Base-by-base conservation (phyloP, 2,113 vertebrate species). In the Xenus cinereus region DNA sequence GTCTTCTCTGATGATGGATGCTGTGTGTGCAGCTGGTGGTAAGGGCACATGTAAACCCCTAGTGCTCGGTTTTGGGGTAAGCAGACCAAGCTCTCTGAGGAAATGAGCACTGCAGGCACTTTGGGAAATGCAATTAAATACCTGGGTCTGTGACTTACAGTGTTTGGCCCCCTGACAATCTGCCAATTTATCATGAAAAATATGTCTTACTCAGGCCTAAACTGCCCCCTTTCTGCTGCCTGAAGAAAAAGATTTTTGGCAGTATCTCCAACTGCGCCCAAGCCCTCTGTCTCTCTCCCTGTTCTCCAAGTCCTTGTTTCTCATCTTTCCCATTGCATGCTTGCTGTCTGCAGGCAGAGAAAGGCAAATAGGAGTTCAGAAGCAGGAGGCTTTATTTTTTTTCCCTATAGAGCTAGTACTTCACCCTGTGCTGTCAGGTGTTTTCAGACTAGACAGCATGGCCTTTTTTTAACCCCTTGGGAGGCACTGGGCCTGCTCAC, bases 161-260 rank as follows among this genome's bases (percentile, higher is more conserved):
- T 30, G 28, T 54, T 59, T 37, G 46, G 26, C 24, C 71, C 69
- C 39, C 26, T 35, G 59, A 57, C 9, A 10, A 30, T n/a, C 63
- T 76, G 23, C 51, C 72, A 76, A 0, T 7, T 43, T 51, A 51
- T 51, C 11, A 43, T 23, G 19, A 80, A 45, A n/a, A 13, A 28
- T 14, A 7, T 18, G 6, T 63, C 30, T 39, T 56, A 3, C 56
- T 88, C 71, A n/a, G 69, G 35, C 64, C 80, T 71, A 43, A 85
- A 26, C 82, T 54, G 12, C 56, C 89, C 72, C 73, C 50, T 43
- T 62, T 35, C 33, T 73, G 63, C 54, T 13, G 76, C 84, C 87
- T 74, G 37, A 26, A 87, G 84, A 71, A 66, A 77, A 33, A 74
- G 45, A 45, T 57, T 92, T 77, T 88, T 93, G 95, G 80, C 89